phyloP scores from a whole-genome alignment of 2,888 invertebrate genomes.

The Baronia brevicornis region DNA sequence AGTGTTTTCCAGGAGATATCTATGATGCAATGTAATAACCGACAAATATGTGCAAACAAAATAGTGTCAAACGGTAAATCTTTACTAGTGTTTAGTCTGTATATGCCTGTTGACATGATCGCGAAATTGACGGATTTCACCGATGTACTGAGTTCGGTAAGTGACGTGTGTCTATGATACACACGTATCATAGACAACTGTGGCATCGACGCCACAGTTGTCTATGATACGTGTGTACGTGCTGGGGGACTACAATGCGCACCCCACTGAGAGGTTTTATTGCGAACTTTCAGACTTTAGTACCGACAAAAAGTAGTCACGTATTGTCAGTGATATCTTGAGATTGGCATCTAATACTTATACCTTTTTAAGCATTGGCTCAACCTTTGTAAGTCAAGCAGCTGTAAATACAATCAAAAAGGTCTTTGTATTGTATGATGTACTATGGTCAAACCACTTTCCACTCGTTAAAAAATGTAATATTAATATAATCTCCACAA shows the following conservation, averaged over 20 bases:
- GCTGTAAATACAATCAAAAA: not conserved
- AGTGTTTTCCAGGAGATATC: constrained; percentile 17
- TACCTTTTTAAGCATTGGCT: constrained; percentile 19
- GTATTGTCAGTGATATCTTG: constrained; percentile 16
- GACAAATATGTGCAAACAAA: constrained; percentile 18
- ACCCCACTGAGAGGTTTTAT: too few relatives aligned
- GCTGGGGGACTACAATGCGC: too few relatives aligned
- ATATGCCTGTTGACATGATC: constrained; percentile 11
- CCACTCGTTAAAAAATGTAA: not conserved
- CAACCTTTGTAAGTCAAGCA: constrained; percentile 17
- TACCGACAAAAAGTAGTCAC: constrained; percentile 16
- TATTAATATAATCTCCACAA: not conserved
- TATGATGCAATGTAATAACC: constrained; percentile 20
- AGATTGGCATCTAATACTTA: constrained; percentile 11
- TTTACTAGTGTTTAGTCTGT: too few relatives aligned
- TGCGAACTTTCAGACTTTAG: constrained; percentile 16
- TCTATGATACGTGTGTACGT: too few relatives aligned
- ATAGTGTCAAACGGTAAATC: constrained; percentile 13
- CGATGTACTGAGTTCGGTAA: constrained; percentile 14
- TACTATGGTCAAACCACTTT: not conserved
- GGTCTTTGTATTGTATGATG: not conserved
- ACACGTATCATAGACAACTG: too few relatives aligned
- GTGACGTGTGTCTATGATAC: constrained; percentile 13
- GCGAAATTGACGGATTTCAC: too few relatives aligned
- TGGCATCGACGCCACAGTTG: too few relatives aligned